A percentile compares a stretch with the other conserved stretches of the same genome.
Evolutionary conservation across 1,140 invertebrate species (phyloP).

Genomic region (Lasioglossum albipes): DNA sequence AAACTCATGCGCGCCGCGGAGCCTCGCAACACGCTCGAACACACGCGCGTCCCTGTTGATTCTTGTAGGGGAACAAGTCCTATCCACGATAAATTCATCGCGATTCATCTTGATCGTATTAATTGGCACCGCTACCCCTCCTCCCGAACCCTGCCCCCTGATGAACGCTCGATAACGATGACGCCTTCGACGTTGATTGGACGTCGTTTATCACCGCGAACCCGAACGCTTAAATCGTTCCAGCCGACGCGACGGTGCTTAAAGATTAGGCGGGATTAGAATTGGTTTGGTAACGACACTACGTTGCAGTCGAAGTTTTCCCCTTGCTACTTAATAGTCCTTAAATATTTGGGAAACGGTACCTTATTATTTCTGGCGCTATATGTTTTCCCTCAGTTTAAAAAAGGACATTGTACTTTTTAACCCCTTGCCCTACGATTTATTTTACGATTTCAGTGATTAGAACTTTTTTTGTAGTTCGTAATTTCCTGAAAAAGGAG

Average conservation of each 20-base stretch:
- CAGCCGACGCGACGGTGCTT: neutral
- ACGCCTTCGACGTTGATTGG: neutral
- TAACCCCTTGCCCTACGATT: too few species aligned
- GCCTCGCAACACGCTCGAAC: constrained; percentile 9
- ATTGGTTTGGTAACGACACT: neutral
- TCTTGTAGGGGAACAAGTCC: neutral
- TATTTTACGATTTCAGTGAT: too few species aligned
- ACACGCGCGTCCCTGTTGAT: constrained; percentile 8
- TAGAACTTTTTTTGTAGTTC: too few species aligned
- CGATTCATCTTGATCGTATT: constrained; percentile 44
- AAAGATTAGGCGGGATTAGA: neutral
- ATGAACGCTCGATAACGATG: constrained; percentile 4
- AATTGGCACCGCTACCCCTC: constrained; percentile 35
- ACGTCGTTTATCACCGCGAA: neutral
- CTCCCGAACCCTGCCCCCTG: neutral
- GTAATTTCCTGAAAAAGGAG: too few species aligned
- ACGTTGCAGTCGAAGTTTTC: neutral
- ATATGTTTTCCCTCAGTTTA: too few species aligned
- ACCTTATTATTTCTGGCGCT: too few species aligned
- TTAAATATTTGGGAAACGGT: too few species aligned
- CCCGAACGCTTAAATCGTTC: neutral
- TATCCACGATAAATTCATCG: constrained; percentile 47
- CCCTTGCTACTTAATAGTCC: too few species aligned
- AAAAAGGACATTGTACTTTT: too few species aligned
- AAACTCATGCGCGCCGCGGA: constrained; percentile 41